Conservation (phyloP, 2,113 vertebrate genomes). For the Podilymbus podiceps region DNA sequence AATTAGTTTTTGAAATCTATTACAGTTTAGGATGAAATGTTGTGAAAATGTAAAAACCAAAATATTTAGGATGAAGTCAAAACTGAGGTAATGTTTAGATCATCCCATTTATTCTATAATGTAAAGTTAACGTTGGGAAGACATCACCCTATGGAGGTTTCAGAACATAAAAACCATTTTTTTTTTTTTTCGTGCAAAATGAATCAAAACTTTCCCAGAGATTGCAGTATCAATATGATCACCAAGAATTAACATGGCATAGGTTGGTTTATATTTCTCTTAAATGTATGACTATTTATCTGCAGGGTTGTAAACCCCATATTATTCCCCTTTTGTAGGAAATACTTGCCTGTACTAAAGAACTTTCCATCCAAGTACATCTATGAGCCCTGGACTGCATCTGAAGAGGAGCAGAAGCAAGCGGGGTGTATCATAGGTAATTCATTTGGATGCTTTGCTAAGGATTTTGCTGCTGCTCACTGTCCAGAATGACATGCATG, state of each 20-base stretch:
- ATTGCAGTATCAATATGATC: background rate
- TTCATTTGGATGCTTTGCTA: background rate
- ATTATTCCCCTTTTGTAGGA: constrained; percentile 34
- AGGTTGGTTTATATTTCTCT: background rate
- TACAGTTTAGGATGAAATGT: background rate
- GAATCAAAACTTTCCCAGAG: background rate
- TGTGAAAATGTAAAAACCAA: background rate
- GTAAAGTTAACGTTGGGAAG: background rate
- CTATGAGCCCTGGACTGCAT: constrained; percentile 62
- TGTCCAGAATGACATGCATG: background rate
- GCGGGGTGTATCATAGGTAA: constrained; percentile 69
- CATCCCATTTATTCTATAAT: background rate
- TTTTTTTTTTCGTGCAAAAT: background rate
- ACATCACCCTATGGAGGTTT: background rate
- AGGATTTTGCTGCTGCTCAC: background rate
- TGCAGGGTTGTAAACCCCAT: background rate
- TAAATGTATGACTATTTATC: background rate
- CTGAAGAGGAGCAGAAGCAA: constrained; percentile 55
- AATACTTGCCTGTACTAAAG: constrained; percentile 64
- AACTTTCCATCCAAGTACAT: constrained; percentile 69
- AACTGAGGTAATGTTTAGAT: background rate
- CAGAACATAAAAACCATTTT: background rate
- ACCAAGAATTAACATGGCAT: background rate
- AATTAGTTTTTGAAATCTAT: background rate
- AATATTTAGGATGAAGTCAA: background rate